These are phyloP conservation scores for Holotrichia oblita DNA, from an alignment of 1,140 invertebrate species.

Conservation along the genomic window DNA sequence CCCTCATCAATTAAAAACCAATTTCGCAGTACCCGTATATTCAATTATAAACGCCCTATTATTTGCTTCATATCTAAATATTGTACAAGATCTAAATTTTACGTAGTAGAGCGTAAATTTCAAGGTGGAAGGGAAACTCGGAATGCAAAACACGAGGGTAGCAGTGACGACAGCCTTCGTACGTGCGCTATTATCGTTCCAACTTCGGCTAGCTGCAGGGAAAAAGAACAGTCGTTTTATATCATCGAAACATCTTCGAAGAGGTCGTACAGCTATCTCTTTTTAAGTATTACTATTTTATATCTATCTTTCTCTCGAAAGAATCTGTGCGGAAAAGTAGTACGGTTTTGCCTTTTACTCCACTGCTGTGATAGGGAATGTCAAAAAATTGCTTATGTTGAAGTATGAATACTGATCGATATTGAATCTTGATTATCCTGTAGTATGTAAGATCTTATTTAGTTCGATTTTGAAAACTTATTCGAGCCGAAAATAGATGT, in stretches of 20 bases:
- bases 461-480: neutral
- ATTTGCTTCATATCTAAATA: too few relatives aligned
- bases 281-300: neutral
- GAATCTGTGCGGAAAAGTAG: neutral
- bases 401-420: neutral
- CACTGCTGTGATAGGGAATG: neutral
- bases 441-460: neutral
- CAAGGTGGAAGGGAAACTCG: neutral
- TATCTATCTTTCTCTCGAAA: neutral
- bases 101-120: neutral
- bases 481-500: neutral
- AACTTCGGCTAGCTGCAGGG: neutral
- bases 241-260: constrained; percentile 12
- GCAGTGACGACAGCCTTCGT: neutral
- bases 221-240: constrained; percentile 5
- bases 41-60: too few relatives aligned
- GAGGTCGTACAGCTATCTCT: neutral
- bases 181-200: constrained; percentile 4
- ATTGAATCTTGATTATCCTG: constrained; percentile 20
- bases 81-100: neutral
- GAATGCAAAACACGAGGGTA: neutral
- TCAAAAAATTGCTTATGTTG: constrained; percentile 17
- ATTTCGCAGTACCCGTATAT: too few relatives aligned
- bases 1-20: too few relatives aligned
- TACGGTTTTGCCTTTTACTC: neutral